phyloP scores from a whole-genome alignment of 2,888 invertebrate species.

The Troides helena region DNA sequence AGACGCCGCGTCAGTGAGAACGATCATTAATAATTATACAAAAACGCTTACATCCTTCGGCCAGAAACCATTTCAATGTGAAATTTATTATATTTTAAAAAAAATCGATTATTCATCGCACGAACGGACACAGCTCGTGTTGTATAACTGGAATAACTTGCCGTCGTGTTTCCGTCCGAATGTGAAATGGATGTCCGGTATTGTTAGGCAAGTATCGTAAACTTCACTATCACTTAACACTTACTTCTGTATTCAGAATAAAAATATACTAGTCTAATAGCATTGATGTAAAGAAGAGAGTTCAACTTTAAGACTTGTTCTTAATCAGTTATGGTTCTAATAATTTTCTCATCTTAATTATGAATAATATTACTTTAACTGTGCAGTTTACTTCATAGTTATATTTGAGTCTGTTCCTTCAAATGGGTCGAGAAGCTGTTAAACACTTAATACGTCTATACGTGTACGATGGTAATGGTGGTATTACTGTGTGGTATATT shows the following conservation, averaged over 20 bases:
- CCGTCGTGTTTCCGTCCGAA: not conserved
- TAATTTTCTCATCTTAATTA: too few species aligned
- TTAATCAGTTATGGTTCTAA: too few species aligned
- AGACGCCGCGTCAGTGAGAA: not conserved
- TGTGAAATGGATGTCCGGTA: not conserved
- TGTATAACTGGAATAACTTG: not conserved
- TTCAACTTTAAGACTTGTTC: too few species aligned
- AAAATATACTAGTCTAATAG: too few species aligned
- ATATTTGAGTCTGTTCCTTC: not conserved
- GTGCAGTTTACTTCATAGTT: not conserved
- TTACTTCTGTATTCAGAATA: not conserved
- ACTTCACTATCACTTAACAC: not conserved
- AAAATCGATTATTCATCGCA: not conserved
- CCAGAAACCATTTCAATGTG: not conserved
- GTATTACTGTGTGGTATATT: constrained; percentile 21
- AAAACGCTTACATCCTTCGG: not conserved
- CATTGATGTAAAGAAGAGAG: too few species aligned
- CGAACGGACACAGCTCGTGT: not conserved
- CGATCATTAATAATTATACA: not conserved
- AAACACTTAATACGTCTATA: not conserved
- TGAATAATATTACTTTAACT: not conserved
- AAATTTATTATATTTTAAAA: not conserved
- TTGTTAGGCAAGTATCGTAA: not conserved
- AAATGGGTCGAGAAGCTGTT: not conserved
- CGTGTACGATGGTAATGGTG: constrained; percentile 1